A percentile compares a stretch with the other conserved stretches of the same genome.
Evolutionary conservation across 2,113 vertebrate species (phyloP).

Genomic region (Pholis gunnellus): DNA sequence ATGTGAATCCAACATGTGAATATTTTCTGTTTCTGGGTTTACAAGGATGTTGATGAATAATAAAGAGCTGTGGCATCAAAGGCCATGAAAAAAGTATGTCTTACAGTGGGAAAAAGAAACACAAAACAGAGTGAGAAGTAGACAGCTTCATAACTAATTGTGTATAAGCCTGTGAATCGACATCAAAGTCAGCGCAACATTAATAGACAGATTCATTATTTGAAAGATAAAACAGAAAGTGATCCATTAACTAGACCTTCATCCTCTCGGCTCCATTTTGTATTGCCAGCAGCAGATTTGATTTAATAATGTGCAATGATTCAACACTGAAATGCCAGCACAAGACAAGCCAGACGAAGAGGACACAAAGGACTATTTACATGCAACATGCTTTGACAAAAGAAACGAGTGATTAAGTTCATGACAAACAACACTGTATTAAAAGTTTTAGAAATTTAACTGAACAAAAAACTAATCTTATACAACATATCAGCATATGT

Average conservation of each 20-base stretch:
- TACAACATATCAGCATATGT: not conserved
- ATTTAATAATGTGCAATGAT: conserved; percentile 70
- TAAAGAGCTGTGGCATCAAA: conserved; percentile 42
- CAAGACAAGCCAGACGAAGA: conserved; percentile 9
- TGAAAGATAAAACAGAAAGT: conserved; percentile 63
- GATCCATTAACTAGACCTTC: conserved; percentile 58
- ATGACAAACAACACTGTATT: not conserved
- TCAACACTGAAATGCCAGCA: conserved; percentile 50
- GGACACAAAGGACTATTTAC: conserved; percentile 35
- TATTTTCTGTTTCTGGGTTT: not conserved
- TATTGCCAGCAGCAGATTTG: conserved; percentile 64
- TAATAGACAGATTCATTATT: conserved; percentile 69
- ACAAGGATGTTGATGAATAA: conserved; percentile 34
- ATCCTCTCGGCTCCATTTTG: conserved; percentile 50
- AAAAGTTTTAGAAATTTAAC: conserved; percentile 23
- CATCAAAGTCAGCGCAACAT: conserved; percentile 67
- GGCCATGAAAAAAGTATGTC: conserved; percentile 21
- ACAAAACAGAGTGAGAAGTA: conserved; percentile 15
- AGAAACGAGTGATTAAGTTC: conserved; percentile 13
- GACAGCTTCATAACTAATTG: conserved; percentile 50
- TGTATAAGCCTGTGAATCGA: conserved; percentile 42
- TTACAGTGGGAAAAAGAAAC: conserved; percentile 4
- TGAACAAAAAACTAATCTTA: not conserved
- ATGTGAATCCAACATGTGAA: not conserved
- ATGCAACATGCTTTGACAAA: conserved; percentile 13